Base-by-base conservation (phyloP, 2,888 invertebrate species). In the Cerceris rybyensis region DNA sequence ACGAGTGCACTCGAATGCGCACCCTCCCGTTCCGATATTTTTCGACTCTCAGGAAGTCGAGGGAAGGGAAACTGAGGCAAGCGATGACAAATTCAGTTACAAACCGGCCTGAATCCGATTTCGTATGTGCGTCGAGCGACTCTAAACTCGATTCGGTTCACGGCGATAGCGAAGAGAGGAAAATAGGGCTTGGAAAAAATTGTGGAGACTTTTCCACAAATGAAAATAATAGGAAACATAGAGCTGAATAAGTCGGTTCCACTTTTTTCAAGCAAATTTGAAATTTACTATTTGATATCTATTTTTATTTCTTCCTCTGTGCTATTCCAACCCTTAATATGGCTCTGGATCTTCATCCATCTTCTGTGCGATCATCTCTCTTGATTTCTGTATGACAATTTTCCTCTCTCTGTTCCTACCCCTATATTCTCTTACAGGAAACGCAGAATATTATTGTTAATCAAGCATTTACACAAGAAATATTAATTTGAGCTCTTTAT, bases 51-150 rank as follows among this genome's bases (percentile, higher is more conserved):
- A n/a, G 50, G 7, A 11, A 17, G 4, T 17, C 16, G 9, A 7
- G 6, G 9, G 55, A 1, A 28, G 43, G 60, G 39, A 8, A 50
- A 71, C 42, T 13, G 7, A 13, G 43, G 41, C 66, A 61, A 49
- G 59, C 54, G 65, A 39, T 42, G 65, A 46, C 46, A 61, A 71
- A 76, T 68, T 72, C 68, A 57, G 42, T 68, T 60, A 63, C 59
- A 11, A 17, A 59, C 41, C 43, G 54, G 28, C 28, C 28, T 28
- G 55, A 55, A 61, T 6, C 28, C 64, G 46, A 49, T 76, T 68
- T 13, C 67, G 60, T 57, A 64, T 60, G 76, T 59, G 28, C 67
- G 59, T 60, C 52, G n/a, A 17, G 11, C 49, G 54, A 63, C n/a
- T 59, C 59, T 58, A 60, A 68, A 68, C 11, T 60, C 49, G 13